phyloP scores from a whole-genome alignment of 37 sponge, comb jelly and placozoan species.

The Amphimedon queenslandica region DNA sequence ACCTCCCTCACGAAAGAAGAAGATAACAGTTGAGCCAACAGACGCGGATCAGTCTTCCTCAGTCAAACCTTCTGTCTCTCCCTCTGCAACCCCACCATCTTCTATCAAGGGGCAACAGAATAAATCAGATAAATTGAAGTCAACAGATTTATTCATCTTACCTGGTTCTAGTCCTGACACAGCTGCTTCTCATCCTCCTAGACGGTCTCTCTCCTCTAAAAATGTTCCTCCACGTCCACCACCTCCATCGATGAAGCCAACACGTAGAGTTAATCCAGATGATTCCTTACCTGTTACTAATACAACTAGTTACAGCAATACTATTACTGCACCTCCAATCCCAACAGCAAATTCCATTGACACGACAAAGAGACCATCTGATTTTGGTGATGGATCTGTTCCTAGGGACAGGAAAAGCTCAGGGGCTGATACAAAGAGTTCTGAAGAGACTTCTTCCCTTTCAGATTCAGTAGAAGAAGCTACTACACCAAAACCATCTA shows the following conservation, averaged over 20 bases:
- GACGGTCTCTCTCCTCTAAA: background rate
- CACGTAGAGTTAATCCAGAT: background rate
- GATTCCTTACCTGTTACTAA: background rate
- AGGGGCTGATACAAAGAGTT: no score
- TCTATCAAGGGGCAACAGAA: no score
- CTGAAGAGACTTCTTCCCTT: background rate
- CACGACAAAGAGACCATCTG: background rate
- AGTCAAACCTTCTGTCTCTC: background rate
- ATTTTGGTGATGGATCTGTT: background rate
- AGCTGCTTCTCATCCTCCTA: background rate
- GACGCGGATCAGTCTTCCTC: no score
- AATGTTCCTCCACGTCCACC: background rate
- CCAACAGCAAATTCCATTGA: background rate
- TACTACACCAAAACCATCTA: no score
- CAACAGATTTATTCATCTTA: background rate
- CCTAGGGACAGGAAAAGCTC: background rate
- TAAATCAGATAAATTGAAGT: background rate
- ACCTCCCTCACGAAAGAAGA: background rate
- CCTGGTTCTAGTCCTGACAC: background rate
- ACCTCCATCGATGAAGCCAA: background rate
- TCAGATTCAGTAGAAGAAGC: background rate
- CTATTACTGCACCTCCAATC: background rate
- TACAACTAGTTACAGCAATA: background rate
- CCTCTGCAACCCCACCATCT: background rate
- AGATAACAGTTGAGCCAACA: background rate